phyloP scores from a whole-genome alignment of 2,113 vertebrate species.

The Charadrius vociferus region DNA sequence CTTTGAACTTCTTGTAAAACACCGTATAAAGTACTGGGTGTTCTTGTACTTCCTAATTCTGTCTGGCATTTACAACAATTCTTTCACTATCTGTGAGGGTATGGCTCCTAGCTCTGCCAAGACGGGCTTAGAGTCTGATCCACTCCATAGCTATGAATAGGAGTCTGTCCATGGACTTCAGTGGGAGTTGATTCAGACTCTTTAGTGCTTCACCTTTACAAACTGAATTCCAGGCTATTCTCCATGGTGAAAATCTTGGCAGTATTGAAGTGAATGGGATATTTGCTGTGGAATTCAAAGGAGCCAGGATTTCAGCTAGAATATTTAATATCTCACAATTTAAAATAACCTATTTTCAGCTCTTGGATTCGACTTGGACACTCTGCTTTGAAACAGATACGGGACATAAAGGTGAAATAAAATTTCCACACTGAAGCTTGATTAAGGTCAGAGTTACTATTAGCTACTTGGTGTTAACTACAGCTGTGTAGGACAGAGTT shows the following conservation, averaged over 20 bases:
- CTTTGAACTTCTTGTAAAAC: slow-evolving; percentile 62
- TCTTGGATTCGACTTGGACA: background rate
- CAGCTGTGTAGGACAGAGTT: slow-evolving; percentile 42
- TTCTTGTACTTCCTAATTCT: slow-evolving; percentile 68
- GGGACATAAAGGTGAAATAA: background rate
- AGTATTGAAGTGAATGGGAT: background rate
- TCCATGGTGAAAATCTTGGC: slow-evolving; percentile 47
- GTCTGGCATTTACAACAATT: slow-evolving; percentile 62
- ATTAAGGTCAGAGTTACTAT: slow-evolving; percentile 47
- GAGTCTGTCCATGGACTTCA: background rate
- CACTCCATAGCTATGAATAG: slow-evolving; percentile 15
- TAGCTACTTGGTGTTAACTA: slow-evolving; percentile 30
- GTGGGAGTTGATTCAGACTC: background rate
- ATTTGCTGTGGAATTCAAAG: slow-evolving; percentile 28
- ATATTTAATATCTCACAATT: slow-evolving; percentile 5
- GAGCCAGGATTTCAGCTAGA: background rate
- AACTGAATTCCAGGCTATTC: slow-evolving; percentile 49
- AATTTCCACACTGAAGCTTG: slow-evolving; percentile 29
- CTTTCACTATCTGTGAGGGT: slow-evolving; percentile 13
- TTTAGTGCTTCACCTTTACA: slow-evolving; percentile 41
- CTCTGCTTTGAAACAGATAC: slow-evolving; percentile 17
- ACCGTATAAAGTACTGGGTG: slow-evolving; percentile 23
- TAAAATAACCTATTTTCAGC: background rate
- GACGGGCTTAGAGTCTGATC: background rate
- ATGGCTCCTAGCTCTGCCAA: slow-evolving; percentile 18